Percentiles rank a stretch among this genome's conserved stretches.
phyloP scores from a whole-genome alignment of 2,113 vertebrate genomes.

The Eonycteris spelaea region DNA sequence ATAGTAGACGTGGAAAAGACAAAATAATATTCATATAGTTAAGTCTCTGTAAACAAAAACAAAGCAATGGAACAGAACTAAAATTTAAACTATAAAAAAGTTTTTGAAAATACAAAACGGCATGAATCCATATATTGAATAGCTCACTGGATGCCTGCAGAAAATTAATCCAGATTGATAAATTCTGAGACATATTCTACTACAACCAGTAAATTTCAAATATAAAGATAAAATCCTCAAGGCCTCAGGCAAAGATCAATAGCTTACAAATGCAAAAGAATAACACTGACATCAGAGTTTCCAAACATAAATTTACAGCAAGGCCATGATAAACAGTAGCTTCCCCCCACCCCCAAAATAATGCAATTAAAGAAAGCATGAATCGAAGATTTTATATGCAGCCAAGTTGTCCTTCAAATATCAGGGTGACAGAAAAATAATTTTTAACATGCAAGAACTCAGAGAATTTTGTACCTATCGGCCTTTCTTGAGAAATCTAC shows the following conservation, averaged over 20 bases:
- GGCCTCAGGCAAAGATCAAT: not conserved
- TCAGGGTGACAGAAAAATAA: not conserved
- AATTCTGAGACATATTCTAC: not conserved
- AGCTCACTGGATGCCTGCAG: not conserved
- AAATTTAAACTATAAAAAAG: conserved; percentile 21
- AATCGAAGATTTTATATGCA: not conserved
- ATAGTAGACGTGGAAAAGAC: not conserved
- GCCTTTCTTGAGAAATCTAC: not conserved
- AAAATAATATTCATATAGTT: not conserved
- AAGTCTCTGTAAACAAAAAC: not conserved
- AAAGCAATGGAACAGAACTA: not conserved
- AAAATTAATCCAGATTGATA: not conserved
- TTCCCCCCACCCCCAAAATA: too few species aligned
- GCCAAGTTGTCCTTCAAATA: not conserved
- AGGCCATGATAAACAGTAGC: not conserved
- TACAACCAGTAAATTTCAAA: conserved; percentile 8
- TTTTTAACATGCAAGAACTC: not conserved
- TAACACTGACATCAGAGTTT: not conserved
- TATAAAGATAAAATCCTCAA: not conserved
- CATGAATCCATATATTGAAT: not conserved
- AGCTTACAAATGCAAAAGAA: not conserved
- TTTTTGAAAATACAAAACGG: not conserved
- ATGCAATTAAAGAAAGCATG: not conserved
- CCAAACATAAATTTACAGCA: not conserved
- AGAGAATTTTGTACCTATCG: not conserved